Base-by-base conservation (phyloP, 1,140 invertebrate genomes). In the Arctopsyche grandis region DNA sequence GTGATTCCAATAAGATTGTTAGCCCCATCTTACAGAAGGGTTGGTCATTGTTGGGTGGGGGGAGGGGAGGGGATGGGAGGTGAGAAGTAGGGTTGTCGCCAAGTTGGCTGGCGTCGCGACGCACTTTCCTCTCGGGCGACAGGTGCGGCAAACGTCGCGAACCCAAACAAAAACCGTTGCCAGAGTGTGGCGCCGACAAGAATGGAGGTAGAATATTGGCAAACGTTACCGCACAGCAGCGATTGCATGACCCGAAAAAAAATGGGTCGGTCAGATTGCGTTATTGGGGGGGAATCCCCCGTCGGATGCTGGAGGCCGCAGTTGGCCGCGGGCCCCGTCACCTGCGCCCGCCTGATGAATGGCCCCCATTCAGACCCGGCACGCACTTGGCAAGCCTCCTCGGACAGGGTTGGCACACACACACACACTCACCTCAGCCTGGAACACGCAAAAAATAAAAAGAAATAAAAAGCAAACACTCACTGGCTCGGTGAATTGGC, bases 351-450 rank as follows among this genome's bases (percentile, higher is more conserved):
- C 71, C 26, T 76, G 74, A 76, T 76, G 74, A 76, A 76, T 76
- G 74, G 63, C 22, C 74, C 48, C 74, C 74, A 76, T 76, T 76
- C 74, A 76, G 22, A 38, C 29, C 29, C 58, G 74, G 46, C 74
- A 63, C 74, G 52, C 74, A 76, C 74, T 76, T 76, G 74, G 74
- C 74, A 76, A 74, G 74, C 56, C 74, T 76, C 56, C 58, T 7
- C 38, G 52, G 70, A 19, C n/a, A 12, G 38, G n/a, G 26, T 71
- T 71, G 69, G 69, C 69, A 46, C 69, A 46, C 69, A 38, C 69
- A 46, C 12, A 10, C 10, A 52, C 48, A 12, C 48, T 52, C 16
- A 16, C 1, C 48, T 12, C 1, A 3, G 16, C 3, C 48, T 52
- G 48, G 48, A 52, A 52, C 48, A 52, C 10, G 48, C 48, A 52